Conservation (phyloP, 2,797 vertebrate species). For the Setipinna tenuifilis region DNA sequence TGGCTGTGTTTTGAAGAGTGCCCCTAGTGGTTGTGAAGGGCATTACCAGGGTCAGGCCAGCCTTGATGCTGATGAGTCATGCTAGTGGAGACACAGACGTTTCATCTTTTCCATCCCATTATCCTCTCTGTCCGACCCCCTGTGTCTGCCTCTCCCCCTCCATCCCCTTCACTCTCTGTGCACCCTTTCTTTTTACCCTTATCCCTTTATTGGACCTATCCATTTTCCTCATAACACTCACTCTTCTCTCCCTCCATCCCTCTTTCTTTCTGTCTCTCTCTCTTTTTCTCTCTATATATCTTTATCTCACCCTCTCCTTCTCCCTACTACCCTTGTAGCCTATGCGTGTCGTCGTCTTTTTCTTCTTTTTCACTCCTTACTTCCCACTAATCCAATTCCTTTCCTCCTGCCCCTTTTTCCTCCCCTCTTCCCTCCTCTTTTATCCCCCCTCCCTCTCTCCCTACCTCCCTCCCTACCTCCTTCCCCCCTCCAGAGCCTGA, state of each 20-base stretch:
- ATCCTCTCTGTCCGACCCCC: not conserved
- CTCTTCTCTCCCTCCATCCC: not conserved
- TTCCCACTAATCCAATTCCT: not conserved
- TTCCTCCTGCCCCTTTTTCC: not conserved
- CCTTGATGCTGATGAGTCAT: not conserved
- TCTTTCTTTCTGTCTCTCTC: not conserved
- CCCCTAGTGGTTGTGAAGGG: not conserved
- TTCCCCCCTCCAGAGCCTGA: conserved; percentile 79
- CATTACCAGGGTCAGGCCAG: not conserved
- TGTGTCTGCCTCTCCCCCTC: not conserved
- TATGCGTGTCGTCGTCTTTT: not conserved
- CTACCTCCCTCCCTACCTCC: conserved; percentile 51
- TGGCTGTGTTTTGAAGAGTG: not conserved
- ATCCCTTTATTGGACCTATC: not conserved
- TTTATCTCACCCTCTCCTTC: not conserved
- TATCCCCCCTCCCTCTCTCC: not conserved
- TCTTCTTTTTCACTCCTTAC: conserved; percentile 3
- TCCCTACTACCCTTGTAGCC: not conserved
- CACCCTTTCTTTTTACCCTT: not conserved
- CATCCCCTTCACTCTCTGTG: not conserved
- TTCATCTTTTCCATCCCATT: not conserved
- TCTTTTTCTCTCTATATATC: not conserved
- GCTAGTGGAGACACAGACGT: not conserved
- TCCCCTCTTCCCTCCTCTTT: not conserved
- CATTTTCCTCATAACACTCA: conserved; percentile 3